These are phyloP conservation scores for Sesamia inferens DNA, from an alignment of 2,888 invertebrate species.

Conservation along the genomic window DNA sequence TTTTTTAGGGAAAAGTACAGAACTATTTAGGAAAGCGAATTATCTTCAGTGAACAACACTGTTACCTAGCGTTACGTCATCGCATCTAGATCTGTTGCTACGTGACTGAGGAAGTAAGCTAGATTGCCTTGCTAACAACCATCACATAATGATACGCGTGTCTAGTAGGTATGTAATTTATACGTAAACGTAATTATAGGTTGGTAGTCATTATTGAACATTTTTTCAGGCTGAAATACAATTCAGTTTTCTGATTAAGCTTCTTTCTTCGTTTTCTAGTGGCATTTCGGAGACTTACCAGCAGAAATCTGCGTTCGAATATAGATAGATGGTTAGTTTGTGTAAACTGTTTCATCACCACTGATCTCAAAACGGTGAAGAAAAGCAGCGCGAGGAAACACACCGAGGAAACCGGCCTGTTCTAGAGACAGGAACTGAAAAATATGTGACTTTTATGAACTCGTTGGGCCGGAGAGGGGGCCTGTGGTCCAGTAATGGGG, in stretches of 20 bases:
- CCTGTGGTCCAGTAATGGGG: background rate
- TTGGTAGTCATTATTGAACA: background rate
- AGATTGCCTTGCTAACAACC: conserved; percentile 22
- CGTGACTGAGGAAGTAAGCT: conserved; percentile 33
- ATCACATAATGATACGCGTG: conserved; percentile 26
- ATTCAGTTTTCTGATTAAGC: background rate
- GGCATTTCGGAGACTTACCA: background rate
- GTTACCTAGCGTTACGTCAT: conserved; percentile 14
- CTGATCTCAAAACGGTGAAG: background rate
- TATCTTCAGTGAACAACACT: conserved; percentile 10
- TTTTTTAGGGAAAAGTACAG: background rate
- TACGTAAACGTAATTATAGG: conserved; percentile 1
- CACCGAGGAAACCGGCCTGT: too few relatives aligned
- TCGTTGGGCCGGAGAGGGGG: background rate
- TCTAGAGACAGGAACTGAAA: too few relatives aligned
- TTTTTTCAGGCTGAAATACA: background rate
- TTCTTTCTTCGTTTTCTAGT: background rate
- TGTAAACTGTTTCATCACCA: background rate
- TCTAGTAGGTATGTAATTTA: background rate
- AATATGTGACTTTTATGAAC: background rate
- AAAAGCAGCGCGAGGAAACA: background rate
- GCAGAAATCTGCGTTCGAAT: too few relatives aligned
- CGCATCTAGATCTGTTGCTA: conserved; percentile 36
- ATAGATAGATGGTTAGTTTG: background rate
- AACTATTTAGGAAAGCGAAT: background rate